Base-by-base conservation (phyloP, 2,888 invertebrate species). In the Drosophila ustulata region DNA sequence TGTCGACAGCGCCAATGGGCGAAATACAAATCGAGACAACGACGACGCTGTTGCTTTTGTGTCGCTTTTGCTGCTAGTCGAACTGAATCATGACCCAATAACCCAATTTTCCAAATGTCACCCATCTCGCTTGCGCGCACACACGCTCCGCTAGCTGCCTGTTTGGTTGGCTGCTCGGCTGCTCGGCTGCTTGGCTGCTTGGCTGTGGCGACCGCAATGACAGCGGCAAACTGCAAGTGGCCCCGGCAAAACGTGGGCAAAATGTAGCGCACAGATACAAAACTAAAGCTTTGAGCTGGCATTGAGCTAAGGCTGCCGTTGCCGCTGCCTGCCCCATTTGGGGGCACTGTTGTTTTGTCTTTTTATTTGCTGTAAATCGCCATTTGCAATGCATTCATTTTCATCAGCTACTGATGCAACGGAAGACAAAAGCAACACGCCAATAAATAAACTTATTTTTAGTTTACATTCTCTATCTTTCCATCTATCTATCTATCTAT, bases 81-180 rank as follows among this genome's bases (percentile, higher is more conserved):
- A 90, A 91, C 90, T 89, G 82, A 91, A 91, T 90, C 90, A 91
- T 90, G 90, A 90, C 90, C 90, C 82, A 90, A 85, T 90, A 90
- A 90, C 90, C 90, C 66, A 91, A 90, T 85, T 89, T 85, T 80
- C 67, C 66, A 69, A 82, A 65, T 71, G 68, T 49, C 49, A 51
- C 30, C 71, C 53, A 68, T 69, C 87, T 82, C 84, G 62, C 71
- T 87, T 11, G 34, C 34, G 34, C 64, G 55, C 82, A 47, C 61
- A n/a, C 77, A n/a, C 37, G 37, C 37, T 37, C n/a, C 11, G 11
- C 34, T 34, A 34, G 11, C 37, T 37, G 32, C 28, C 28, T 18
- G 28, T 6, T 28, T 28, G 28, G 4, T 32, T 18, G 18, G 18
- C 18, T n/a, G 37, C 37, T 11, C 18, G 34, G 11, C 34, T 37